These are phyloP conservation scores for Barypeithes pellucidus DNA, from an alignment of 2,888 invertebrate genomes.

Conservation along the genomic window DNA sequence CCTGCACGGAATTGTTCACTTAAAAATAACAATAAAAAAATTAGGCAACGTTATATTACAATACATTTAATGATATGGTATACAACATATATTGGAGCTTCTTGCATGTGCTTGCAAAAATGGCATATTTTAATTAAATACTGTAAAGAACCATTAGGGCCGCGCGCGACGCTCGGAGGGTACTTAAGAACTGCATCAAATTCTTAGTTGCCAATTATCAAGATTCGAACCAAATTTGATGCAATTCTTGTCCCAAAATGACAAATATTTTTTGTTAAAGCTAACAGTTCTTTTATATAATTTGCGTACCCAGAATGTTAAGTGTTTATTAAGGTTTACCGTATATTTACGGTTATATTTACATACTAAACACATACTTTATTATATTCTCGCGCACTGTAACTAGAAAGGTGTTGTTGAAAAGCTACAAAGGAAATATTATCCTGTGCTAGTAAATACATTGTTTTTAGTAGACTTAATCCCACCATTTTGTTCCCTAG, in stretches of 20 bases:
- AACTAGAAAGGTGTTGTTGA: background rate
- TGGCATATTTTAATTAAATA: too few relatives aligned
- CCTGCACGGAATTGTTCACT: too few relatives aligned
- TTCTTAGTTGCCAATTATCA: background rate
- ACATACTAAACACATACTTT: conserved; percentile 9
- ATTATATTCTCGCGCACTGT: background rate
- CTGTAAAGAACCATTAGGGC: background rate
- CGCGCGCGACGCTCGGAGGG: too few relatives aligned
- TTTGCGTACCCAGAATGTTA: background rate
- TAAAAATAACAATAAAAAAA: background rate
- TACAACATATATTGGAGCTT: conserved; percentile 26
- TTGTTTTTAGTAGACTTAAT: conserved; percentile 14
- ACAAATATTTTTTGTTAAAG: conserved; percentile 13
- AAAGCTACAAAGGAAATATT: conserved; percentile 5
- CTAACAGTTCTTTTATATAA: conserved; percentile 20
- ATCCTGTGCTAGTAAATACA: conserved; percentile 1
- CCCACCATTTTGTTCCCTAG: conserved; percentile 20
- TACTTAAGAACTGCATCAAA: background rate
- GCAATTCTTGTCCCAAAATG: background rate
- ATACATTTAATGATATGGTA: conserved; percentile 24
- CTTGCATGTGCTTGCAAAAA: too few relatives aligned
- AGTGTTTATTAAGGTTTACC: background rate
- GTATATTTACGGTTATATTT: conserved; percentile 7
- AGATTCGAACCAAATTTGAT: background rate
- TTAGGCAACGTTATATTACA: conserved; percentile 12